Evolutionary conservation across 1,140 invertebrate genomes (phyloP), one percentile per base, ranked within the genome.

Genomic region (Heliconius hermathena): DNA sequence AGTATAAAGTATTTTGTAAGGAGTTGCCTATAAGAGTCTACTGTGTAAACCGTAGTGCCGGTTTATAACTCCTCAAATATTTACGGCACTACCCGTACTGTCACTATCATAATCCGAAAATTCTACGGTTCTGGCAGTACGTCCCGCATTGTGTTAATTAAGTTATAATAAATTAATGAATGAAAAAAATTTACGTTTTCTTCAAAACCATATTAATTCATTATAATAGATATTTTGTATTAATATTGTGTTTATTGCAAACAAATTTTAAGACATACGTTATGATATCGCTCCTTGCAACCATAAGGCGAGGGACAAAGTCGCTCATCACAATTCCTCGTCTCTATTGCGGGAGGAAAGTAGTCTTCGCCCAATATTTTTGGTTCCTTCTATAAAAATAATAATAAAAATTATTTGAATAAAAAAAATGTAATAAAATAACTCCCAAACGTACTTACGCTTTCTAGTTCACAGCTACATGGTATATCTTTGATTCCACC

Each of bases 391-490:
- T 76, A 83, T 83, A 85, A 85, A 77, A 66, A 29, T 66, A 66
- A 29, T 66, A 66, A 18, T 66, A 66, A 66, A 57, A 29, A 16
- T 16, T 13, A 29, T 29, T 29, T 66, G 60, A 66, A 26, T 16
- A 22, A 26, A 11, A n/a, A 66, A 26, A 66, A 29, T 16, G n/a
- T 66, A 16, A 5, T 66, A 66, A 16, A 22, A 66, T 11, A 26
- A 13, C 0, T 3, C 11, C n/a, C 26, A 46, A 75, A 66, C 52
- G 20, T 85, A 88, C 90, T 88, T 84, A 90, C 90, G 29, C 71
- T 82, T 70, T 84, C 83, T 73, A 82, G 80, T 81, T 91, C 88
- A 66, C 91, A 93, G 54, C 60, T 89, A 70, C 91, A 93, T 8
- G 90, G 86, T 66, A 83, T 82, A 54, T 92, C 85, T n/a, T 84